Conservation (phyloP, 2,888 invertebrate species). For the Oasisia sp. region DNA sequence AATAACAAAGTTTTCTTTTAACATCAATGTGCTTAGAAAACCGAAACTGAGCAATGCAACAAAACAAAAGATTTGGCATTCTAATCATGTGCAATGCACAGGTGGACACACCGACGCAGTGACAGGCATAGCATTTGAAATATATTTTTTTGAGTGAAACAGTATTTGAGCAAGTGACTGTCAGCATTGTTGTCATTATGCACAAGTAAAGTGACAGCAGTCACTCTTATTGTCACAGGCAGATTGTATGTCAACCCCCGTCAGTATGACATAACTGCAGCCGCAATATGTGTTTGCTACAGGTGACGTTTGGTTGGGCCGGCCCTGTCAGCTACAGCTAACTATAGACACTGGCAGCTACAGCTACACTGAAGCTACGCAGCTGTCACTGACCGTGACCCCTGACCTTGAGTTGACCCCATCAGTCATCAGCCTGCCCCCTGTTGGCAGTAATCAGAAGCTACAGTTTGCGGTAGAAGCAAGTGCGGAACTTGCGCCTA, state of each 20-base stretch:
- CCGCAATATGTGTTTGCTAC: neutral
- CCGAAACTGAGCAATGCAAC: no score
- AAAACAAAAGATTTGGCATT: no score
- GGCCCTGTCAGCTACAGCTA: conserved; percentile 49
- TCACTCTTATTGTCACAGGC: neutral
- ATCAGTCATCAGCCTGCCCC: neutral
- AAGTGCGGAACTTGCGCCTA: neutral
- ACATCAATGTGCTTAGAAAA: no score
- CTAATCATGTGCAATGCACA: no score
- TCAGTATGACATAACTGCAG: neutral
- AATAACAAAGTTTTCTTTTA: no score
- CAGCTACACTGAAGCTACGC: conserved; percentile 65
- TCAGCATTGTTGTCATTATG: no score
- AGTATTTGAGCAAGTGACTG: no score
- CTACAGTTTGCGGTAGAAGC: neutral
- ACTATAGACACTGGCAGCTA: conserved; percentile 52
- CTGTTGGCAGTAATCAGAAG: neutral
- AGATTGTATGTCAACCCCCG: no score
- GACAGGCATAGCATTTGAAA: no score
- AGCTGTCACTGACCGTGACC: conserved; percentile 42
- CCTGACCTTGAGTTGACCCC: conserved; percentile 39
- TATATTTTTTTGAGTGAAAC: no score
- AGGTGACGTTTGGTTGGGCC: conserved; percentile 34
- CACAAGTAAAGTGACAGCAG: neutral
- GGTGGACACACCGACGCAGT: no score